Base-by-base conservation (phyloP, 2,113 vertebrate species). In the Egretta garzetta region DNA sequence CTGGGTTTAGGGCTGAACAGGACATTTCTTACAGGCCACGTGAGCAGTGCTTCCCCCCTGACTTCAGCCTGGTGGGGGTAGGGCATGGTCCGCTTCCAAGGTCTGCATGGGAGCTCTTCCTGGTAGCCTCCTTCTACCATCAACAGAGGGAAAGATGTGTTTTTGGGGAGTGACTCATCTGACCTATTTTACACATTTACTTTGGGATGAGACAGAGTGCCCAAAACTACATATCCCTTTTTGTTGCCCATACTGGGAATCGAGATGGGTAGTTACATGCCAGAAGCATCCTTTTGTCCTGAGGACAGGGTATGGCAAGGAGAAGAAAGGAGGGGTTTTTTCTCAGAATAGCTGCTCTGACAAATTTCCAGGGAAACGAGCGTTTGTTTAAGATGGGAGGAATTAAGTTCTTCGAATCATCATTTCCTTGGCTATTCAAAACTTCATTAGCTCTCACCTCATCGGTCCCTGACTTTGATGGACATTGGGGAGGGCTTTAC, bases 231-330 rank as follows among this genome's bases (percentile, higher is more conserved):
- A 15, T 50, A 86, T 41, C 26, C 47, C 18, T 81, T 66, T 87
- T 87, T 71, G 41, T 35, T 89, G 56, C 56, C 49, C 8, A 10
- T 52, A 55, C 12, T 74, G 52, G 80, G 60, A 87, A 39, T 30
- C 0, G 2, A 82, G 80, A 67, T 91, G 35, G 15, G 56, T 89
- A 63, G 64, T 55, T 87, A 75, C 18, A 67, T 19, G 64, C 28
- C 47, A 92, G 79, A 86, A 73, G 58, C 88, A 95, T 70, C n/a
- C 45, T 92, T 91, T 95, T 91, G 64, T 84, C 87, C 81, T 88
- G 58, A 91, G 81, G 77, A 90, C n/a, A 86, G n/a, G 49, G 80
- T 88, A 87, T 8, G 39, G 70, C 67, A 74, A 83, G 13, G 41
- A 92, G 64, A 68, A 94, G 43, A 88, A 83, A 82, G 49, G 39